These are phyloP conservation scores for Python bivittatus DNA, from an alignment of 2,113 vertebrate genomes.

Conservation along the genomic window DNA sequence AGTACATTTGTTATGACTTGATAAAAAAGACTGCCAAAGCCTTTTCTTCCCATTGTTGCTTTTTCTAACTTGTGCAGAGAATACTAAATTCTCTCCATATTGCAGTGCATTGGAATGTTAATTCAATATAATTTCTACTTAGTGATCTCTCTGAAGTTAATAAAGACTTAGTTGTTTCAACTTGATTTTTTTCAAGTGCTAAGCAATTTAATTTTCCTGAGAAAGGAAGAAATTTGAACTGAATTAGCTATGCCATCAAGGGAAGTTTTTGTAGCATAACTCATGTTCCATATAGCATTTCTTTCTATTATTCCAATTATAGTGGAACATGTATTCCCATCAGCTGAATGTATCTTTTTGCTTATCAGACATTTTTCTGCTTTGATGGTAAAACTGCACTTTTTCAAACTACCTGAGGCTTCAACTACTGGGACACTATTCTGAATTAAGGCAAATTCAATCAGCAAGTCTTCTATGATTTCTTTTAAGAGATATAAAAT, in stretches of 20 bases:
- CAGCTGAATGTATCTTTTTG: neutral
- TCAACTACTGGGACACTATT: neutral
- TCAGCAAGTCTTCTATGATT: neutral
- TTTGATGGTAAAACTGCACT: neutral
- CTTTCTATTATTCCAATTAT: neutral
- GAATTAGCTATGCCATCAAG: neutral
- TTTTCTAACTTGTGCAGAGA: slow-evolving; percentile 3
- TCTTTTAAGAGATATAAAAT: neutral
- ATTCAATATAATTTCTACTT: neutral
- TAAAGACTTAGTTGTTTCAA: slow-evolving; percentile 14
- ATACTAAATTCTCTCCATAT: slow-evolving; percentile 13
- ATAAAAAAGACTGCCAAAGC: neutral
- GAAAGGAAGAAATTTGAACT: neutral
- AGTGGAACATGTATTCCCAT: neutral
- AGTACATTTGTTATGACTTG: neutral
- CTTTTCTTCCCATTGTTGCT: neutral
- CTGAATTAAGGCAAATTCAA: neutral
- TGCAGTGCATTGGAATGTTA: neutral
- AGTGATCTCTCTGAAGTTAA: slow-evolving; percentile 27
- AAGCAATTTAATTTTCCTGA: slow-evolving; percentile 22
- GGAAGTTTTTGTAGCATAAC: neutral
- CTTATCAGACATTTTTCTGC: neutral
- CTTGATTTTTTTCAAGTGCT: slow-evolving; percentile 4
- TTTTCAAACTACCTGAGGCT: neutral
- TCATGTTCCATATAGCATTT: neutral